These are phyloP conservation scores for Tokudaia muenninki DNA, from an alignment of 2,797 vertebrate species.

Conservation along the genomic window DNA sequence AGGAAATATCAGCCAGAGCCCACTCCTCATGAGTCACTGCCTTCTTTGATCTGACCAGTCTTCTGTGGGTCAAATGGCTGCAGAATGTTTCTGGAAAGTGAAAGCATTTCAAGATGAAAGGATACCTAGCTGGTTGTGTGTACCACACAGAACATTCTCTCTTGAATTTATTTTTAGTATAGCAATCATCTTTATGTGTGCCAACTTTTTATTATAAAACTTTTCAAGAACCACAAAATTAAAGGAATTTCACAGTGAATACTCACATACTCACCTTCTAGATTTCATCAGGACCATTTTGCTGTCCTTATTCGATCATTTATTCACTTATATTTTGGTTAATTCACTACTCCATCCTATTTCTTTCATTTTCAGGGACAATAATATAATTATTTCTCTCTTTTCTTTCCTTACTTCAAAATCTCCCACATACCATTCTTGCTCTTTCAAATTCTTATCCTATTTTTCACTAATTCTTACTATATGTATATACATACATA, in stretches of 20 bases:
- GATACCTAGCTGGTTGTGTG: not conserved
- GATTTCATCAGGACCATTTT: constrained; percentile 30
- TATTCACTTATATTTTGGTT: constrained; percentile 9
- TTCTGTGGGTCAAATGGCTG: constrained; percentile 44
- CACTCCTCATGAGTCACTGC: constrained; percentile 53
- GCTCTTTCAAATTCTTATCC: not conserved
- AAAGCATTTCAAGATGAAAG: constrained; percentile 64
- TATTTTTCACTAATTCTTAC: not conserved
- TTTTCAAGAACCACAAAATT: constrained; percentile 52
- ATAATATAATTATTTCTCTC: not conserved
- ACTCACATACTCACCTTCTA: not conserved
- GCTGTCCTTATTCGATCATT: not conserved
- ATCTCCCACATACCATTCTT: not conserved
- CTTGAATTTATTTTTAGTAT: constrained; percentile 49
- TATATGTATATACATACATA: not conserved
- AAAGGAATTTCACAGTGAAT: constrained; percentile 14
- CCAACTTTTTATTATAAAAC: constrained; percentile 18
- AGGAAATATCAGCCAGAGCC: constrained; percentile 40
- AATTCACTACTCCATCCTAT: constrained; percentile 10
- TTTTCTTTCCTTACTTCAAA: not conserved
- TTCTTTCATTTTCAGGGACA: not conserved
- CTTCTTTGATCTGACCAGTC: constrained; percentile 59
- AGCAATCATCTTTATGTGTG: constrained; percentile 55
- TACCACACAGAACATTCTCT: constrained; percentile 57
- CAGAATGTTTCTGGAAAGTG: constrained; percentile 62